phyloP scores from a whole-genome alignment of 2,113 vertebrate species.

The Pogona vitticeps region DNA sequence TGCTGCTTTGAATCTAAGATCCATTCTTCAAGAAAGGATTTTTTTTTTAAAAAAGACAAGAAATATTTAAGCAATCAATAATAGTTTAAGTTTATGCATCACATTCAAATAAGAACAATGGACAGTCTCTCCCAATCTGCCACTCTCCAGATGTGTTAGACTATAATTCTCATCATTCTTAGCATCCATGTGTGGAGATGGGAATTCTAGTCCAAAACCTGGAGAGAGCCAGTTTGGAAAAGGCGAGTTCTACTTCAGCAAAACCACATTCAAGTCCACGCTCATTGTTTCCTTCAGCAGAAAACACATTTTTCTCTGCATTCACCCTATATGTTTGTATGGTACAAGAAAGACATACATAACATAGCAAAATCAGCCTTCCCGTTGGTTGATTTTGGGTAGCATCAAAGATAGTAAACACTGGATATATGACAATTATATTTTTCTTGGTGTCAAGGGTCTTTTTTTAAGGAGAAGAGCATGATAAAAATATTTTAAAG shows the following conservation, averaged over 20 bases:
- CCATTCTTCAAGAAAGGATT: constrained; percentile 9
- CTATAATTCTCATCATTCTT: too few species aligned
- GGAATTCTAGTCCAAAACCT: not conserved
- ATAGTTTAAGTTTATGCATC: constrained; percentile 15
- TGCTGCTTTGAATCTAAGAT: constrained; percentile 1
- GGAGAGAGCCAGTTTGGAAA: not conserved
- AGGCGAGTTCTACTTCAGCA: not conserved
- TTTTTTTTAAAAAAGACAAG: not conserved
- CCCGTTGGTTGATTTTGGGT: not conserved
- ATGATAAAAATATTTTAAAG: too few species aligned
- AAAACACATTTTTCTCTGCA: not conserved
- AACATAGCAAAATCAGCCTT: not conserved
- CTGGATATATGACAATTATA: not conserved
- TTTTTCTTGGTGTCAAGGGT: too few species aligned
- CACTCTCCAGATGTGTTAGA: not conserved
- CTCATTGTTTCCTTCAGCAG: not conserved
- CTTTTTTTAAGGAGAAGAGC: too few species aligned
- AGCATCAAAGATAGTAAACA: not conserved
- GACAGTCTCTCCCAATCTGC: not conserved
- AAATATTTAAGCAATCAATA: constrained; percentile 21
- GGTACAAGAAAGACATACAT: too few species aligned
- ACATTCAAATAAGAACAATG: not conserved
- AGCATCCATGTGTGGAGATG: not conserved
- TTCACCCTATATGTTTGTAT: not conserved
- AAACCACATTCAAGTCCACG: not conserved